These are phyloP conservation scores for Macroramphosus scolopax DNA, from an alignment of 2,797 vertebrate species.

Conservation along the genomic window DNA sequence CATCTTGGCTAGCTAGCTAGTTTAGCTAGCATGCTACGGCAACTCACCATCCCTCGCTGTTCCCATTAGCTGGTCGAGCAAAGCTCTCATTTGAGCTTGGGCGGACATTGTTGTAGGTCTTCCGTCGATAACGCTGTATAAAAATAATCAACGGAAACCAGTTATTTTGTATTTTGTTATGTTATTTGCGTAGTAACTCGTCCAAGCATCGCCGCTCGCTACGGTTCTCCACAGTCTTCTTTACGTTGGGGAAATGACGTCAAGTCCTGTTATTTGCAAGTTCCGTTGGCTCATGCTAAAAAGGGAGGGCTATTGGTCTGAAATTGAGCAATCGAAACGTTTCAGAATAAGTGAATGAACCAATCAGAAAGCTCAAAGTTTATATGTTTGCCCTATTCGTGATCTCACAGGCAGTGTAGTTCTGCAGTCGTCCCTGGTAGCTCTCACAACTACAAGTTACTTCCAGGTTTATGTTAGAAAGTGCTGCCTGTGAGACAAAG, in stretches of 20 bases:
- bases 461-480: too few species aligned
- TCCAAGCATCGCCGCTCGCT: slow-evolving; percentile 56
- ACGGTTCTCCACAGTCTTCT: slow-evolving; percentile 57
- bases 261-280: slow-evolving; percentile 1
- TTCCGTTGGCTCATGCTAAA: not conserved
- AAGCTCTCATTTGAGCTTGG: slow-evolving; percentile 97
- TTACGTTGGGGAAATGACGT: slow-evolving; percentile 46
- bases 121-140: slow-evolving; percentile 34
- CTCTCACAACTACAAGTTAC: not conserved
- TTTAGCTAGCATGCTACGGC: slow-evolving; percentile 60
- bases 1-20: slow-evolving; percentile 65
- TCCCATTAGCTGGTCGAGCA: slow-evolving; percentile 99
- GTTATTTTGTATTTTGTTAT: slow-evolving; percentile 15
- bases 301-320: not conserved
- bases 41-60: slow-evolving; percentile 94
- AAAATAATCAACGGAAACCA: slow-evolving; percentile 19
- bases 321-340: slow-evolving; percentile 40
- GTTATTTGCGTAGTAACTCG: slow-evolving; percentile 29
- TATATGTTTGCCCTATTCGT: not conserved
- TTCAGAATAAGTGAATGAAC: rapidly evolving
- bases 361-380: too few species aligned
- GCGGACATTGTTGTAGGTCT: slow-evolving; percentile 86
- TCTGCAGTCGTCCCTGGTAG: too few species aligned
- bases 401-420: slow-evolving; percentile 32
- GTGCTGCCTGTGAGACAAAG: not conserved